A percentile compares a stretch with the other conserved stretches of the same genome.
Conservation (phyloP, 2,797 vertebrate species). For the Chelonia mydas region DNA sequence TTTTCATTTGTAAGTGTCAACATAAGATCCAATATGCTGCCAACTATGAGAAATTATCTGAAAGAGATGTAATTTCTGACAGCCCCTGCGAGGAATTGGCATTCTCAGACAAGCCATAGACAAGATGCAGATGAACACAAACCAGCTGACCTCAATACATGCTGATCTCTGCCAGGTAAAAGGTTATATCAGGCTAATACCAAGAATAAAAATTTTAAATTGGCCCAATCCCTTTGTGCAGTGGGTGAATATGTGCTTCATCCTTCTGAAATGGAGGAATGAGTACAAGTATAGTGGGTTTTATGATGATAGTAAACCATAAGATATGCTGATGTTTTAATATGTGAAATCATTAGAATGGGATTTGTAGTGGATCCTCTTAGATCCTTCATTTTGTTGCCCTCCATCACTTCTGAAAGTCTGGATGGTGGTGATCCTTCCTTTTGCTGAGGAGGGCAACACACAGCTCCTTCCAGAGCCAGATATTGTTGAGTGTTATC, state of each 20-base stretch:
- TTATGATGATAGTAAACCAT: background rate
- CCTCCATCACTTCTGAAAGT: background rate
- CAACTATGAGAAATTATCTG: conserved; percentile 82
- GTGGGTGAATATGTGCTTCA: background rate
- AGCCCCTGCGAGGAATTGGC: conserved; percentile 97
- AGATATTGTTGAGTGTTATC: background rate
- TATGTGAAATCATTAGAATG: background rate
- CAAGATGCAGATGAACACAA: conserved; percentile 99
- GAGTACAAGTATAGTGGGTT: background rate
- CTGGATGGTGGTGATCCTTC: background rate
- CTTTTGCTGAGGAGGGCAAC: conserved; percentile 3
- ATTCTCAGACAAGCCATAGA: conserved; percentile 99
- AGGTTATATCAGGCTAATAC: background rate
- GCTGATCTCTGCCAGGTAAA: conserved; percentile 99
- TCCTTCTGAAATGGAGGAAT: background rate
- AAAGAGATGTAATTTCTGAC: conserved; percentile 82
- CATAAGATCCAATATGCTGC: conserved; percentile 83
- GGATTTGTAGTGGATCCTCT: background rate
- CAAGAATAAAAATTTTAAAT: background rate
- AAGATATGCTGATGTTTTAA: background rate
- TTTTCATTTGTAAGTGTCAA: conserved; percentile 83
- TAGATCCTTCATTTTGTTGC: background rate
- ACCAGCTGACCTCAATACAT: conserved; percentile 99
- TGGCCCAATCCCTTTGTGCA: background rate
- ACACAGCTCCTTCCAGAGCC: background rate